Evolutionary conservation across 92 coral and sea anemone genomes (phyloP).

Genomic region (Porites evermanni): DNA sequence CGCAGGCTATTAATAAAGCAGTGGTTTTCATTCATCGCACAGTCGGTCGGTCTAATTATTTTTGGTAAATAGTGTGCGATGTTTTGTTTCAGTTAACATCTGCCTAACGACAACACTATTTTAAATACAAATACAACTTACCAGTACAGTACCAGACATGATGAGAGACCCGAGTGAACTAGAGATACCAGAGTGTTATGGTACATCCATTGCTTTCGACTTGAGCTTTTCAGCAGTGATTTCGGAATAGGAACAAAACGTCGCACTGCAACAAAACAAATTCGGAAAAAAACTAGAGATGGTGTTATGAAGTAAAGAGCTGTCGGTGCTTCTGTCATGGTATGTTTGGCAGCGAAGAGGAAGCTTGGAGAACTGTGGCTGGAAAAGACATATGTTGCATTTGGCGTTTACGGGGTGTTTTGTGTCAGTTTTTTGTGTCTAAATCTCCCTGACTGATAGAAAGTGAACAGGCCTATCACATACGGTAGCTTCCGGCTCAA

Average conservation of each 20-base stretch:
- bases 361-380: not conserved
- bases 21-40: too few relatives aligned
- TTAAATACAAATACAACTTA: slow-evolving; percentile 15
- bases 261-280: not conserved
- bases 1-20: too few relatives aligned
- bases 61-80: too few relatives aligned
- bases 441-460: too few relatives aligned
- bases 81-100: too few relatives aligned
- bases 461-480: too few relatives aligned
- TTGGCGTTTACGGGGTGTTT: too few relatives aligned
- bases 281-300: not conserved
- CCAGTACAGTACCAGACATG: slow-evolving; percentile 67
- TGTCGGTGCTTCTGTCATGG: not conserved
- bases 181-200: slow-evolving; percentile 73
- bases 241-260: not conserved
- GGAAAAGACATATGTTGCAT: not conserved
- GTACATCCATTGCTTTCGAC: slow-evolving; percentile 74
- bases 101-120: too few relatives aligned
- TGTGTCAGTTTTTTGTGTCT: too few relatives aligned
- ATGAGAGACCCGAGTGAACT: slow-evolving; percentile 69
- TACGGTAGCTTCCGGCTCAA: too few relatives aligned
- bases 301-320: slow-evolving; percentile 2
- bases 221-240: not conserved
- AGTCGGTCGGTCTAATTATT: too few relatives aligned
- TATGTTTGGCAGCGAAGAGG: not conserved